These are phyloP conservation scores for Aproaerema taeniolella DNA, from an alignment of 2,888 invertebrate genomes.

Conservation along the genomic window DNA sequence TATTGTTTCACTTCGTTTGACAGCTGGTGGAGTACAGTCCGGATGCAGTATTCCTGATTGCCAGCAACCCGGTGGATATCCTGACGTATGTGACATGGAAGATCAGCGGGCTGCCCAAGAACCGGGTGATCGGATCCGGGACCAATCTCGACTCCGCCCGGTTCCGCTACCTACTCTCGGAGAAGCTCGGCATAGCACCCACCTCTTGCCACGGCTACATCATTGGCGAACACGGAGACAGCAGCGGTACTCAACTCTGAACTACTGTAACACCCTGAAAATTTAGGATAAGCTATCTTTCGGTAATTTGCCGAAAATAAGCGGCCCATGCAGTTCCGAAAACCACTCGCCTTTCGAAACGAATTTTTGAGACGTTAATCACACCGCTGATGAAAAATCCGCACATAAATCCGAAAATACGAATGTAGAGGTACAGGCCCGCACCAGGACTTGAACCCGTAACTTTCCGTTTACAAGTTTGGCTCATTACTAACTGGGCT, in stretches of 20 bases:
- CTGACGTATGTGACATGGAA: slow-evolving; percentile 97
- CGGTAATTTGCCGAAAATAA: too few species aligned
- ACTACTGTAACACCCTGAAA: neutral
- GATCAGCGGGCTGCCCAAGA: slow-evolving; percentile 90
- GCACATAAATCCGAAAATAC: too few species aligned
- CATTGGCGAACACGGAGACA: slow-evolving; percentile 96
- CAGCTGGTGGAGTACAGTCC: slow-evolving; percentile 90
- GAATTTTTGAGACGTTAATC: too few species aligned
- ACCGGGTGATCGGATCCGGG: slow-evolving; percentile 93
- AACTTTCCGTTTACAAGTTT: too few species aligned
- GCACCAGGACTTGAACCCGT: too few species aligned
- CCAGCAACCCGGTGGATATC: slow-evolving; percentile 95
- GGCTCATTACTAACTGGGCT: too few species aligned
- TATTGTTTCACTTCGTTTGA: too few species aligned
- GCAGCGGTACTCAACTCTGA: slow-evolving; percentile 80
- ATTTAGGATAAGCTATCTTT: too few species aligned
- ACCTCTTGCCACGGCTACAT: slow-evolving; percentile 94
- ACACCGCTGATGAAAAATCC: too few species aligned
- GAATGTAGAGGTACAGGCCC: too few species aligned
- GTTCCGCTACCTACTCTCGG: slow-evolving; percentile 92
- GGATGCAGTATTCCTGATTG: slow-evolving; percentile 89
- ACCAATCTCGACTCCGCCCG: slow-evolving; percentile 95
- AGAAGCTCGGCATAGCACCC: slow-evolving; percentile 87
- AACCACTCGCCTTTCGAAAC: too few species aligned
- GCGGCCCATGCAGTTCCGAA: too few species aligned